Percentiles rank a stretch among this genome's conserved stretches.
Conservation (phyloP, 92 coral and sea anemone species). For the Phymanthus crucifer region DNA sequence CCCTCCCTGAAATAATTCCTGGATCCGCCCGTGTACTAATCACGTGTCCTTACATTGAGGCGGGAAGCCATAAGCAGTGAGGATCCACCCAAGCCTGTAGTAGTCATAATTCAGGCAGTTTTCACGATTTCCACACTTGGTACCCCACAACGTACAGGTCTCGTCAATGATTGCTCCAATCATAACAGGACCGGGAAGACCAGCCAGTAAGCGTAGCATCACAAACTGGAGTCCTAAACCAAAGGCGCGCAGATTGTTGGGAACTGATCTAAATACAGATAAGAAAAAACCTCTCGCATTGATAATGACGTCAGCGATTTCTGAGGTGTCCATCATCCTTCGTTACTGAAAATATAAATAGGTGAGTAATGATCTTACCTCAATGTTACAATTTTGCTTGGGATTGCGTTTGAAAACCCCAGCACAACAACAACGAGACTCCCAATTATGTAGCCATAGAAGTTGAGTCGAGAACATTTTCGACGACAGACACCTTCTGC, state of each 20-base stretch:
- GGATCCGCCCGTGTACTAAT: too few species aligned
- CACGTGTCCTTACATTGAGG: slow-evolving; percentile 28
- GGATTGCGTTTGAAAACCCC: slow-evolving; percentile 34
- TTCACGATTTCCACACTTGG: slow-evolving; percentile 60
- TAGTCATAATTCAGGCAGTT: slow-evolving; percentile 73
- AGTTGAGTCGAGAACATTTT: slow-evolving; percentile 12
- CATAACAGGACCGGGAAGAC: slow-evolving; percentile 72
- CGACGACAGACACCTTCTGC: slow-evolving; percentile 20
- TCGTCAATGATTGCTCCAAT: slow-evolving; percentile 58
- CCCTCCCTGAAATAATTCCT: too few species aligned
- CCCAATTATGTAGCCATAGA: background rate
- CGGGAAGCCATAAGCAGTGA: slow-evolving; percentile 15
- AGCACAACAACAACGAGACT: background rate
- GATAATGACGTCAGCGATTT: background rate
- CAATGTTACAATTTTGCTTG: slow-evolving; percentile 30
- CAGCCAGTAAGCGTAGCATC: slow-evolving; percentile 56
- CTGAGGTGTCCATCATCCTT: background rate
- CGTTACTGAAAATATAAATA: too few species aligned
- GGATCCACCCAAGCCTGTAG: slow-evolving; percentile 49
- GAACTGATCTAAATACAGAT: slow-evolving; percentile 59
- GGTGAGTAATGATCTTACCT: slow-evolving; percentile 8
- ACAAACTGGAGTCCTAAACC: slow-evolving; percentile 79
- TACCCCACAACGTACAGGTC: slow-evolving; percentile 67
- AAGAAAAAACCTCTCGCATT: background rate
- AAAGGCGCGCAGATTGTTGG: slow-evolving; percentile 77